Percentiles rank a stretch among this genome's conserved stretches.
phyloP scores from a whole-genome alignment of 2,797 vertebrate genomes.

The Nannoperca obscura region DNA sequence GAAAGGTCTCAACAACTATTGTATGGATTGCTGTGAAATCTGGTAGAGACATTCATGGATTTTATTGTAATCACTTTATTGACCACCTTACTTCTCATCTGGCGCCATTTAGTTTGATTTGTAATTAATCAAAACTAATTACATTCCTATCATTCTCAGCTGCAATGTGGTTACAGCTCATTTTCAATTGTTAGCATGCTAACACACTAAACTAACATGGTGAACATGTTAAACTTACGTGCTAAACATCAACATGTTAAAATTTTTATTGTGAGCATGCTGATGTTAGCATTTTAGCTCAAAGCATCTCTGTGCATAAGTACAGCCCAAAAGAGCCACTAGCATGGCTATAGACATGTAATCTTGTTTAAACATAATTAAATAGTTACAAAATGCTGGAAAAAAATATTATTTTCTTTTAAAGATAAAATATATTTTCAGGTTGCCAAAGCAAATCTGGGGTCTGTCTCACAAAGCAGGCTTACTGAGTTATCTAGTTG shows the following conservation, averaged over 20 bases:
- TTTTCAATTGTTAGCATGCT: neutral
- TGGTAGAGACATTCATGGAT: neutral
- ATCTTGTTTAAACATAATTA: neutral
- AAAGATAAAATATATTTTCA: neutral
- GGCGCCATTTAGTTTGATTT: neutral
- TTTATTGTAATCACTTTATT: too few relatives aligned
- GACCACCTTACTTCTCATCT: neutral
- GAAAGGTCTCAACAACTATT: neutral
- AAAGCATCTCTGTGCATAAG: neutral
- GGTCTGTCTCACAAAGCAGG: neutral
- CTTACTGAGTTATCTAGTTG: neutral
- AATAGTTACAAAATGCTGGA: neutral
- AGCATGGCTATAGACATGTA: neutral
- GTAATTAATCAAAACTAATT: neutral
- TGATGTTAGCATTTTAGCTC: neutral
- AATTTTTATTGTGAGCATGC: neutral
- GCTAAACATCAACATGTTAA: neutral
- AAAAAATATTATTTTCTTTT: neutral
- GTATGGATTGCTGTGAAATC: neutral
- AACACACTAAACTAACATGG: neutral
- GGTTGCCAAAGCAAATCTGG: neutral
- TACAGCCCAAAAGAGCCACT: too few relatives aligned
- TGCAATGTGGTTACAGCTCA: neutral
- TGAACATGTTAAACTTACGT: neutral
- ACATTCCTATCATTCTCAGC: neutral